Evolutionary conservation across 2,797 vertebrate species (phyloP), one percentile per base, ranked within the genome.

Genomic region (Buphagus erythrorhynchus): DNA sequence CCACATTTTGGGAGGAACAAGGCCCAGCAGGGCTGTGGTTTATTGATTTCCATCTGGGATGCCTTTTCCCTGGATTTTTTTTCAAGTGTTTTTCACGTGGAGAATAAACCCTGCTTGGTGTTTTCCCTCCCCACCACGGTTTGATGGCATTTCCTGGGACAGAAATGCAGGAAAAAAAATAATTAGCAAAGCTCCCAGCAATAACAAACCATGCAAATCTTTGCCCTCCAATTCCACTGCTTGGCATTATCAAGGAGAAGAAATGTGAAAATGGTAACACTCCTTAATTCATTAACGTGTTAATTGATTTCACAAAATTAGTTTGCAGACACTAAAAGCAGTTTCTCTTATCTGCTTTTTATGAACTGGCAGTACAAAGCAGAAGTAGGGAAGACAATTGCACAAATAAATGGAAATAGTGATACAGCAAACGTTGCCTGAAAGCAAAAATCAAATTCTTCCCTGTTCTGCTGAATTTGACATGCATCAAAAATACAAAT

Each of bases 271-370:
- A 48, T n/a, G 51, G 69, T 26, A 68, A 58, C 38, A 58, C 33
- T 66, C 55, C 68, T 59, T 55, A 86, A 90, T 73, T 91, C 92
- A 91, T 93, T 81, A 81, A 77, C 1, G 49, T 57, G 36, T 40
- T 93, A 95, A 95, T 75, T 91, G 72, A 88, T 93, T 83, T 87
- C 48, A 71, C 71, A 28, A 63, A 46, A 36, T 46, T 21, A 46
- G n/a, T 75, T 75, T 92, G 82, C 66, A 81, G 77, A 11, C 52
- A 46, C 84, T 82, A 67, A 61, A 29, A 89, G 63, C 81, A 54
- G n/a, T 49, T 49, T 80, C 33, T 73, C 62, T 35, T 43, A 80
- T 73, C 58, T 81, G 82, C 51, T 62, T 35, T 57, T 81, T 52
- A 29, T 74, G 83, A 72, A 6, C 46, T 81, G 48, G 66, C 42